Conservation (phyloP, 2,797 vertebrate species). For the Xenops minutus region DNA sequence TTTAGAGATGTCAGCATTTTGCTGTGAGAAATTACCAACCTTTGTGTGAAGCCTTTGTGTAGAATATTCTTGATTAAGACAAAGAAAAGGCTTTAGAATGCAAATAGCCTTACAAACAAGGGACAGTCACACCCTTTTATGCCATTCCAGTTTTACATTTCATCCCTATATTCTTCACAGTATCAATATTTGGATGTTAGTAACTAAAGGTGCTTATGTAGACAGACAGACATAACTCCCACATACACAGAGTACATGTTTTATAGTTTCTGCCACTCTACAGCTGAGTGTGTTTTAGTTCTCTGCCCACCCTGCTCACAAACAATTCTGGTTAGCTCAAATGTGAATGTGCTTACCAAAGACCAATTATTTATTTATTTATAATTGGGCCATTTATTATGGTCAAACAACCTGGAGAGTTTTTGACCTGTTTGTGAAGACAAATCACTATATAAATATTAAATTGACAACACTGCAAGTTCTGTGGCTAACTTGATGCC, state of each 20-base stretch:
- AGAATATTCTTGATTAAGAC: slow-evolving; percentile 45
- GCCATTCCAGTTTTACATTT: background rate
- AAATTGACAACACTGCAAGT: background rate
- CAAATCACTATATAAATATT: background rate
- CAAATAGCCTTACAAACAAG: slow-evolving; percentile 6
- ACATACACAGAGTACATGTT: background rate
- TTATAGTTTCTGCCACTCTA: background rate
- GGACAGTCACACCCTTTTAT: background rate
- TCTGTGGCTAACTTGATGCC: background rate
- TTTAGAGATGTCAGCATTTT: slow-evolving; percentile 38
- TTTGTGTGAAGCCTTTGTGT: slow-evolving; percentile 22
- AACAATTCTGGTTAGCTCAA: background rate
- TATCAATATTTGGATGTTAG: background rate
- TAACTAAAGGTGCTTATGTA: background rate
- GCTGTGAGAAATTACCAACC: slow-evolving; percentile 19
- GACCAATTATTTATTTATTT: background rate
- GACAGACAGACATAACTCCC: background rate
- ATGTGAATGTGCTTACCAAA: background rate
- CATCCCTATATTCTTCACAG: background rate
- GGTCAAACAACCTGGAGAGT: background rate
- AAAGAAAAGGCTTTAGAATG: slow-evolving; percentile 28
- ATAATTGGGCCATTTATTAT: too few species aligned
- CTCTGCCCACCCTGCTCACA: background rate
- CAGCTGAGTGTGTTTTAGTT: background rate
- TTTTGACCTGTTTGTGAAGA: background rate